phyloP scores from a whole-genome alignment of 2,113 vertebrate genomes.

The Onychostruthus taczanowskii region DNA sequence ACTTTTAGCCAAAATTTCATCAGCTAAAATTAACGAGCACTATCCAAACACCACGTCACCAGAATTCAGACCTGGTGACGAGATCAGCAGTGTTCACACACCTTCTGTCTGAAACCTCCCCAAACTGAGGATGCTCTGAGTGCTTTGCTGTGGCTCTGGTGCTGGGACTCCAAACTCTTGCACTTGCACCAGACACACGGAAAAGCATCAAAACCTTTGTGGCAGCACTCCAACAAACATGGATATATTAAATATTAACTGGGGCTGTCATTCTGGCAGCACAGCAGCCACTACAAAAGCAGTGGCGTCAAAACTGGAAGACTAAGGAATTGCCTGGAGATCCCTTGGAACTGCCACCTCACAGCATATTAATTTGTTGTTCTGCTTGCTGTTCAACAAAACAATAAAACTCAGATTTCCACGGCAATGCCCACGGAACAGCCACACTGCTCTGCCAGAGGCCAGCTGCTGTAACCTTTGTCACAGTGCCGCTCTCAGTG shows the following conservation, averaged over 20 bases:
- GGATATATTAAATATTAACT: fast-evolving
- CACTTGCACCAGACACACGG: background rate
- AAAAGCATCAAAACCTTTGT: fast-evolving
- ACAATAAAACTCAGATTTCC: fast-evolving
- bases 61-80: fast-evolving
- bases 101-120: fast-evolving
- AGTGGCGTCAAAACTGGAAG: background rate
- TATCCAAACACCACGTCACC: fast-evolving
- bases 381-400: fast-evolving
- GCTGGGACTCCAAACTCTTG: background rate
- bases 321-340: fast-evolving
- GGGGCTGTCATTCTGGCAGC: background rate
- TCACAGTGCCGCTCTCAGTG: fast-evolving
- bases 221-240: fast-evolving
- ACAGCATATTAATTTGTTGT: fast-evolving
- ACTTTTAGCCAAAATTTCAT: background rate
- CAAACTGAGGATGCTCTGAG: fast-evolving
- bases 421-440: fast-evolving
- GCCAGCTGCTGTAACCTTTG: fast-evolving
- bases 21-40: background rate
- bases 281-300: fast-evolving
- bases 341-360: fast-evolving
- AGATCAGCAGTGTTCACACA: fast-evolving
- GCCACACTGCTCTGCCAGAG: fast-evolving
- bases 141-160: fast-evolving